Conservation (phyloP, 92 coral and sea anemone genomes). For the Montipora capitata region DNA sequence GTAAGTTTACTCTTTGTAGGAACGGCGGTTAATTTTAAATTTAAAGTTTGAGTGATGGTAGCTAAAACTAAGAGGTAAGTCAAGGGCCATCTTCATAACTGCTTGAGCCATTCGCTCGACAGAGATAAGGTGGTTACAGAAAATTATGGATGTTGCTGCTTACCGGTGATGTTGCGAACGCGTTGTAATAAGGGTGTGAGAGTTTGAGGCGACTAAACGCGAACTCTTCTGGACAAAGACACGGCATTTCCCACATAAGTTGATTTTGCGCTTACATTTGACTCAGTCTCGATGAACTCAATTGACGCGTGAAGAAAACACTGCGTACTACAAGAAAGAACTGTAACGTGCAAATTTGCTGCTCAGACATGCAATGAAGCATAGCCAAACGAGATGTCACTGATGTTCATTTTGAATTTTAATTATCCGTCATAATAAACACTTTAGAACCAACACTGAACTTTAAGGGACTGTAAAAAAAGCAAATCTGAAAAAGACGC, state of each 20-base stretch:
- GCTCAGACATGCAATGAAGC: slow-evolving; percentile 26
- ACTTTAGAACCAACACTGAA: too few species aligned
- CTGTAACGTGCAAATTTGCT: slow-evolving; percentile 35
- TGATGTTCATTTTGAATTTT: neutral
- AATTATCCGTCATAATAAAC: neutral
- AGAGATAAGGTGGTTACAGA: too few species aligned
- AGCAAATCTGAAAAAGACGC: too few species aligned
- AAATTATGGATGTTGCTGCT: slow-evolving; percentile 18
- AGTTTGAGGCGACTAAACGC: slow-evolving; percentile 71
- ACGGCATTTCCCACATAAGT: slow-evolving; percentile 24
- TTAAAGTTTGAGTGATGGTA: too few species aligned
- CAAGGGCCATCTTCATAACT: too few species aligned
- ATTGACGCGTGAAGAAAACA: slow-evolving; percentile 5
- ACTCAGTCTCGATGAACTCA: neutral
- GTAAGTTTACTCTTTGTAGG: too few species aligned
- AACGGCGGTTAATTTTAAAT: too few species aligned
- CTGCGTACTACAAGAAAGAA: neutral
- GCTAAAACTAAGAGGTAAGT: too few species aligned
- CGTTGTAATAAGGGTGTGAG: slow-evolving; percentile 79
- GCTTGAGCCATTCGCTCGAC: too few species aligned
- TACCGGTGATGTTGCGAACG: slow-evolving; percentile 96
- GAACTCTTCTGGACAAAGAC: slow-evolving; percentile 74
- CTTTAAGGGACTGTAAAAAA: too few species aligned
- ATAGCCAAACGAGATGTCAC: neutral
- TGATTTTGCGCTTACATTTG: slow-evolving; percentile 20